phyloP scores from a whole-genome alignment of 2,113 vertebrate genomes.

The Indicator indicator region DNA sequence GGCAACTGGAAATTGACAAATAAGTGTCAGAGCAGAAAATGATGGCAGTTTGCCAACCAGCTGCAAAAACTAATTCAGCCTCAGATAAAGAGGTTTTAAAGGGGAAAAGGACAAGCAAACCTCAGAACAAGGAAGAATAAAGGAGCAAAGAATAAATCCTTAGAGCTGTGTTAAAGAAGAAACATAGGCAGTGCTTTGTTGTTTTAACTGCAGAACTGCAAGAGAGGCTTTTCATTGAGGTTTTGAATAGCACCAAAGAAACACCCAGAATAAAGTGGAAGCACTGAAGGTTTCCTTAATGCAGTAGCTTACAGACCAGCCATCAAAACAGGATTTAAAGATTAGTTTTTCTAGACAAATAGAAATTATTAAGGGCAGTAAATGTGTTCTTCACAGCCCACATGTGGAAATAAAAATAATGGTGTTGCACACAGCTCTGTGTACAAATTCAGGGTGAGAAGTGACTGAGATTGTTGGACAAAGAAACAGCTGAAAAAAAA shows the following conservation, averaged over 20 bases:
- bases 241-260: slow-evolving; percentile 58
- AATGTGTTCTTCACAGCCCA: neutral
- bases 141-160: slow-evolving; percentile 63
- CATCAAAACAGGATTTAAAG: slow-evolving; percentile 27
- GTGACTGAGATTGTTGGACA: neutral
- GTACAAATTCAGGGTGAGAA: neutral
- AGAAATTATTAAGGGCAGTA: slow-evolving; percentile 16
- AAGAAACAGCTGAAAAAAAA: neutral
- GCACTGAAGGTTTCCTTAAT: slow-evolving; percentile 43
- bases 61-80: slow-evolving; percentile 68
- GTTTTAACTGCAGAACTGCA: slow-evolving; percentile 65
- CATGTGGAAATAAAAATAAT: neutral
- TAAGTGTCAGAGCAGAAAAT: slow-evolving; percentile 41
- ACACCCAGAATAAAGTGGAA: slow-evolving; percentile 42
- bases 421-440: neutral
- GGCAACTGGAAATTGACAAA: slow-evolving; percentile 65
- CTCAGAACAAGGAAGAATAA: slow-evolving; percentile 58
- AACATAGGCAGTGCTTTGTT: slow-evolving; percentile 53
- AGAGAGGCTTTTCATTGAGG: slow-evolving; percentile 47
- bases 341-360: slow-evolving; percentile 30
- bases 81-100: slow-evolving; percentile 72
- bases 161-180: slow-evolving; percentile 54
- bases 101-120: slow-evolving; percentile 62
- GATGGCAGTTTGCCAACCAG: slow-evolving; percentile 65
- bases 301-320: slow-evolving; percentile 28